These are phyloP conservation scores for Campaea margaritaria DNA, from an alignment of 2,888 invertebrate species.

Conservation along the genomic window DNA sequence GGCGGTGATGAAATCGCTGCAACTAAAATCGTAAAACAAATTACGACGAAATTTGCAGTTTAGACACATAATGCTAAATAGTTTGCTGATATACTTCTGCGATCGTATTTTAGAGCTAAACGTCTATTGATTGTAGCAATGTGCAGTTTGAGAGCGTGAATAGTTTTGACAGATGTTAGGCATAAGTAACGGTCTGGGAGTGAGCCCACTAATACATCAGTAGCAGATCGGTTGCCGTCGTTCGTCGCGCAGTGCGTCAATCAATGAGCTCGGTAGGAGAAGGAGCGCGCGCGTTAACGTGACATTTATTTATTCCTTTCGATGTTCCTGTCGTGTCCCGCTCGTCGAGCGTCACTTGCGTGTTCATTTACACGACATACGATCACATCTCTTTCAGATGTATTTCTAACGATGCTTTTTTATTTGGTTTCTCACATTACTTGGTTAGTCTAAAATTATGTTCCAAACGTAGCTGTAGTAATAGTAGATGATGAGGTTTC, in stretches of 20 bases:
- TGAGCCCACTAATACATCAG: slow-evolving; percentile 46
- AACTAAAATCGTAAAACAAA: slow-evolving; percentile 34
- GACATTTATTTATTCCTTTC: slow-evolving; percentile 81
- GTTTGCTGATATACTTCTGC: slow-evolving; percentile 1
- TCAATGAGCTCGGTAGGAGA: slow-evolving; percentile 66
- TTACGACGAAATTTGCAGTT: slow-evolving; percentile 34
- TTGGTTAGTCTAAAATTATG: background rate
- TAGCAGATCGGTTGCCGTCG: slow-evolving; percentile 53
- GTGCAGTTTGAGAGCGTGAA: slow-evolving; percentile 5
- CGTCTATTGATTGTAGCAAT: background rate
- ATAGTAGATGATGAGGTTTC: no score
- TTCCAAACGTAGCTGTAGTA: background rate
- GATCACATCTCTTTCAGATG: slow-evolving; percentile 26
- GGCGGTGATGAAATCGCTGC: slow-evolving; percentile 25
- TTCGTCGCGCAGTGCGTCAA: slow-evolving; percentile 71
- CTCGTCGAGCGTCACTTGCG: slow-evolving; percentile 53
- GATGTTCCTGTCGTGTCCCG: slow-evolving; percentile 75
- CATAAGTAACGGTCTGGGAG: slow-evolving; percentile 20
- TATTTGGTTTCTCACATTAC: background rate
- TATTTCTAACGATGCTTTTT: slow-evolving; percentile 44
- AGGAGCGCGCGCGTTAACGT: slow-evolving; percentile 64
- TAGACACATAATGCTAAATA: slow-evolving; percentile 29
- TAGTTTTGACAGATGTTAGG: slow-evolving; percentile 27
- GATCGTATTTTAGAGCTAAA: background rate
- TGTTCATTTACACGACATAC: slow-evolving; percentile 67